Percentiles rank a stretch among this genome's conserved stretches.
Evolutionary conservation across 2,888 invertebrate genomes (phyloP).

Genomic region (Lithophane semibrunnea): DNA sequence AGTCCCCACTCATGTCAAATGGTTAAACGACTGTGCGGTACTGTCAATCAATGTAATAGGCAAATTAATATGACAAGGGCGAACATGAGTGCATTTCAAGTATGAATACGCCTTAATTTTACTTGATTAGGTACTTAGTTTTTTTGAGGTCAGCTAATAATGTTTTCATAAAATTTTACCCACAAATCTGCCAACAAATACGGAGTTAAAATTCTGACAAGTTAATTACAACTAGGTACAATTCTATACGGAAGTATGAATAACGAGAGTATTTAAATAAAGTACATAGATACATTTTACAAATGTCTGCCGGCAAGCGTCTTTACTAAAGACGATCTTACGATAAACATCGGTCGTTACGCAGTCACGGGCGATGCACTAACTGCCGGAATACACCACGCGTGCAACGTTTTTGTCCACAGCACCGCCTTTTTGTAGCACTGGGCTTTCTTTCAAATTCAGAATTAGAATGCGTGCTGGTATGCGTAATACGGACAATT

Average conservation of each 20-base stretch:
- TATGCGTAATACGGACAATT: constrained; percentile 70
- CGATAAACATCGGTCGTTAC: constrained; percentile 88
- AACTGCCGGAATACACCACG: constrained; percentile 83
- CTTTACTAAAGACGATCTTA: constrained; percentile 70
- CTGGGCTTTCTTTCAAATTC: constrained; percentile 70
- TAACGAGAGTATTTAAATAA: constrained; percentile 60
- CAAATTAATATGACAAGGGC: constrained; percentile 46
- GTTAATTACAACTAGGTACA: constrained; percentile 39
- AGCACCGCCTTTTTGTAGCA: constrained; percentile 71
- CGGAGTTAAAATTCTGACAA: constrained; percentile 20
- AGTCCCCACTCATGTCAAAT: constrained; percentile 54
- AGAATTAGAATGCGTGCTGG: constrained; percentile 70
- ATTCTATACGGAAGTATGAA: constrained; percentile 28
- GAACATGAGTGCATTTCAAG: constrained; percentile 19
- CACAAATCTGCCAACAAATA: not conserved
- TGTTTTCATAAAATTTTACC: not conserved
- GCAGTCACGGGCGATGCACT: constrained; percentile 87
- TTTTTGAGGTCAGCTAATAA: constrained; percentile 16
- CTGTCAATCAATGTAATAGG: constrained; percentile 52
- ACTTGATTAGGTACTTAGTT: not conserved
- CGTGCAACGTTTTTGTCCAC: constrained; percentile 84
- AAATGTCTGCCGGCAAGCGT: constrained; percentile 60
- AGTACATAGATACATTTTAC: constrained; percentile 58
- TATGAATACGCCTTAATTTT: not conserved
- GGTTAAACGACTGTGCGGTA: constrained; percentile 41